Evolutionary conservation across 1,140 invertebrate genomes (phyloP).

Genomic region (Cyclina sinensis): DNA sequence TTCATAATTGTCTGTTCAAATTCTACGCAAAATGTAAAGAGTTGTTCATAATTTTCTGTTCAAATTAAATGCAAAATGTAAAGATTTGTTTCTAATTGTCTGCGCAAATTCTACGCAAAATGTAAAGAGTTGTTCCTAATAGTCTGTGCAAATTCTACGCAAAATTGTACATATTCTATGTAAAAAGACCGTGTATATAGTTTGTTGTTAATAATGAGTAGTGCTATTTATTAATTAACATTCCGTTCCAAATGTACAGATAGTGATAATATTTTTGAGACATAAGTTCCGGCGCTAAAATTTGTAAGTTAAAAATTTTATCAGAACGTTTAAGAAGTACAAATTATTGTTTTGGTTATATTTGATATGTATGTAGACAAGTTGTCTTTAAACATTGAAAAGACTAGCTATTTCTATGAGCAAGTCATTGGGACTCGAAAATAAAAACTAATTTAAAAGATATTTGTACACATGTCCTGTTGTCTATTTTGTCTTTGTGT

Average conservation of each 20-base stretch:
- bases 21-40: neutral
- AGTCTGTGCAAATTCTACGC: neutral
- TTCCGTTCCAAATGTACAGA: neutral
- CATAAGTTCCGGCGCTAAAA: neutral
- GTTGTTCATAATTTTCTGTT: neutral
- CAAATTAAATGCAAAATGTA: neutral
- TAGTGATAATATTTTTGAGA: neutral
- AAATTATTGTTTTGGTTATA: no score
- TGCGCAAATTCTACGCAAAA: slow-evolving; percentile 2
- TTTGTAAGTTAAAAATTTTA: no score
- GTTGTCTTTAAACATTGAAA: no score
- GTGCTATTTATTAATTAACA: slow-evolving; percentile 13
- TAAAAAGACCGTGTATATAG: neutral
- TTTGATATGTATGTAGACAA: no score
- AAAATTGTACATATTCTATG: no score
- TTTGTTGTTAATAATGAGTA: slow-evolving; percentile 4
- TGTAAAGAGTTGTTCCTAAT: neutral
- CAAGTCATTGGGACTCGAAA: no score
- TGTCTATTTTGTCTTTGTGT: no score
- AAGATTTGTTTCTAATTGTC: neutral
- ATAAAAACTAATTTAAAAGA: no score
- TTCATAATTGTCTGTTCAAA: neutral
- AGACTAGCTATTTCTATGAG: no score
- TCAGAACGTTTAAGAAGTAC: no score
- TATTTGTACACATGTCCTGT: no score